These are phyloP conservation scores for Julus scandinavius DNA, from an alignment of 2,888 invertebrate genomes.

Conservation along the genomic window DNA sequence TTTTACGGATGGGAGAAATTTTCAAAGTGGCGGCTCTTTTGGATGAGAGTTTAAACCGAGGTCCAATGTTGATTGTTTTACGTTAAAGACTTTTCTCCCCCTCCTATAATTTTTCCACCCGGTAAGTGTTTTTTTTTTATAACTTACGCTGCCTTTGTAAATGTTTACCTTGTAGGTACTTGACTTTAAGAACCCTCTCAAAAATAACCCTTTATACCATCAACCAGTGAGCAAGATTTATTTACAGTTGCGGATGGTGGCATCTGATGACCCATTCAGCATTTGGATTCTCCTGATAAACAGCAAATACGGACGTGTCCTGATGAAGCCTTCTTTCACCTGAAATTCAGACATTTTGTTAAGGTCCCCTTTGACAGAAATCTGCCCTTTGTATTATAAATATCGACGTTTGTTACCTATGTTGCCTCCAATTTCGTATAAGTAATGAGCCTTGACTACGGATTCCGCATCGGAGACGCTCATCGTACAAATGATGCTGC, in stretches of 20 bases:
- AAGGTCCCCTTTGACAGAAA: background rate
- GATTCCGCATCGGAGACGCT: constrained; percentile 41
- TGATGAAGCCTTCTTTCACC: constrained; percentile 48
- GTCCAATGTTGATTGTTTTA: too few species aligned
- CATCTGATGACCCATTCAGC: constrained; percentile 52
- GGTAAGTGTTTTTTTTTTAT: too few species aligned
- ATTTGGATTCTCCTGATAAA: constrained; percentile 52
- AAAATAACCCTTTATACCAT: background rate
- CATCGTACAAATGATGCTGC: constrained; percentile 50
- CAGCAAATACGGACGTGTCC: constrained; percentile 12
- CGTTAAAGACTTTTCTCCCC: too few species aligned
- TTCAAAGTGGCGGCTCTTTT: too few species aligned
- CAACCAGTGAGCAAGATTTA: background rate
- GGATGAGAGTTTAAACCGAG: too few species aligned
- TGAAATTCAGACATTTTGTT: background rate
- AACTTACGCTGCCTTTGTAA: background rate
- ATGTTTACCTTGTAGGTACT: background rate
- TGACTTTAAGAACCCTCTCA: background rate
- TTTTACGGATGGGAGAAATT: too few species aligned
- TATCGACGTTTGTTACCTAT: constrained; percentile 53
- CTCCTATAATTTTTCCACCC: too few species aligned
- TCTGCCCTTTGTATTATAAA: background rate
- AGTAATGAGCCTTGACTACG: constrained; percentile 52
- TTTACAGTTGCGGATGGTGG: background rate
- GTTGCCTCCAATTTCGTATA: constrained; percentile 57